A percentile compares a stretch with the other conserved stretches of the same genome.
phyloP scores from a whole-genome alignment of 2,113 vertebrate species.

The Pygoscelis adeliae region DNA sequence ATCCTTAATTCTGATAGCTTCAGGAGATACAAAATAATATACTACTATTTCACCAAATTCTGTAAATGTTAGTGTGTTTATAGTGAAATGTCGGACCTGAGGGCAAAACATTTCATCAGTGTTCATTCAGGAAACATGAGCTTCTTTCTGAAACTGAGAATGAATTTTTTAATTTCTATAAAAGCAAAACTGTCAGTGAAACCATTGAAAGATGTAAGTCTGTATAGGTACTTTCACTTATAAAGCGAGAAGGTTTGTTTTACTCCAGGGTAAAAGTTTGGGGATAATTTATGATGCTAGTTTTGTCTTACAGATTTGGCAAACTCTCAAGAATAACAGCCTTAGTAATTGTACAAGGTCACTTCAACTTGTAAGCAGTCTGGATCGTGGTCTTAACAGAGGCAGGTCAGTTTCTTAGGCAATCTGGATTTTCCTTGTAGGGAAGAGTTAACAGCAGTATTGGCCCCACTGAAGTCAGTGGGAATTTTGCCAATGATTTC shows the following conservation, averaged over 20 bases:
- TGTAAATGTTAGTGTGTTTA: not conserved
- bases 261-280: not conserved
- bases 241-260: not conserved
- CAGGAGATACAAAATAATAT: not conserved
- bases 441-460: conserved; percentile 27
- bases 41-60: not conserved
- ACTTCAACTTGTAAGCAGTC: not conserved
- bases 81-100: not conserved
- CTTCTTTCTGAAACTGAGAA: not conserved
- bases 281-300: not conserved
- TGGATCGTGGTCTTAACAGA: not conserved
- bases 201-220: not conserved
- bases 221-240: not conserved
- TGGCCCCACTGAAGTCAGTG: conserved; percentile 14
- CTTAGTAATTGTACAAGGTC: not conserved
- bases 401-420: not conserved
- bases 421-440: not conserved
- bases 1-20: not conserved
- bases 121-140: not conserved
- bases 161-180: not conserved
- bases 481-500: conserved; percentile 38
- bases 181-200: not conserved
- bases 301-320: conserved; percentile 38
- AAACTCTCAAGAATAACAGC: conserved; percentile 34
- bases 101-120: not conserved